These are phyloP conservation scores for Zelostemma sp. DNA, from an alignment of 1,140 invertebrate species.

Conservation along the genomic window DNA sequence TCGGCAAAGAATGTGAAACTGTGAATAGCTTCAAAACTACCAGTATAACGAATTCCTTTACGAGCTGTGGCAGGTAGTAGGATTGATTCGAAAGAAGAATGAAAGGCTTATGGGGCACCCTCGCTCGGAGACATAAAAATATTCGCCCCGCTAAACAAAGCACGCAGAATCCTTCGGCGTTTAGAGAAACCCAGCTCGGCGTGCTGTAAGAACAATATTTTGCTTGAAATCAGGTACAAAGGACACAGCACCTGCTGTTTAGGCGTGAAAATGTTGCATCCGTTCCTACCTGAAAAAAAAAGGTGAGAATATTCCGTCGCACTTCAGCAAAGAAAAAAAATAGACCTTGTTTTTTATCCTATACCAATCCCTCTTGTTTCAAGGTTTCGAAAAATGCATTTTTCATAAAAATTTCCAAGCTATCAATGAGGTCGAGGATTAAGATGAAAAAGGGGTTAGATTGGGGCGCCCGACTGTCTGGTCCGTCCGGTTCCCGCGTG, in stretches of 20 bases:
- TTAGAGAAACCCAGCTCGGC: slow-evolving; percentile 43
- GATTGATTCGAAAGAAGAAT: slow-evolving; percentile 50
- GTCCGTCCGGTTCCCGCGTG: slow-evolving; percentile 54
- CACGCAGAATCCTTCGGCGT: slow-evolving; percentile 44
- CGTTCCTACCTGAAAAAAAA: slow-evolving; percentile 33
- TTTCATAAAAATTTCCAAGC: too few relatives aligned
- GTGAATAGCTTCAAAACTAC: slow-evolving; percentile 38
- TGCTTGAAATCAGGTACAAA: slow-evolving; percentile 56
- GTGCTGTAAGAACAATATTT: slow-evolving; percentile 63
- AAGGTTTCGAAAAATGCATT: too few relatives aligned
- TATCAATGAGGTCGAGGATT: slow-evolving; percentile 31
- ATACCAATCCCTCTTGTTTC: too few relatives aligned
- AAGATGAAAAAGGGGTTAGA: slow-evolving; percentile 49
- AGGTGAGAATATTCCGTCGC: slow-evolving; percentile 31
- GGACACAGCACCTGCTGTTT: slow-evolving; percentile 58
- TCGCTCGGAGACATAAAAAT: slow-evolving; percentile 56
- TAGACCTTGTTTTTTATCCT: too few relatives aligned
- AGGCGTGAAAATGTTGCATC: slow-evolving; percentile 51
- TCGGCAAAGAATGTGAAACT: slow-evolving; percentile 37
- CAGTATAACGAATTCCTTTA: slow-evolving; percentile 47
- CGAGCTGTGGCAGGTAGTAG: slow-evolving; percentile 40
- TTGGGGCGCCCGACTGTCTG: slow-evolving; percentile 62
- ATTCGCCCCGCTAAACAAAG: slow-evolving; percentile 46
- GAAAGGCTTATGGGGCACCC: slow-evolving; percentile 56
- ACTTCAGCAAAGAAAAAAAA: slow-evolving; percentile 13